Percentiles rank a stretch among this genome's conserved stretches.
Evolutionary conservation across 2,888 invertebrate genomes (phyloP).

Genomic region (Apoda limacodes): DNA sequence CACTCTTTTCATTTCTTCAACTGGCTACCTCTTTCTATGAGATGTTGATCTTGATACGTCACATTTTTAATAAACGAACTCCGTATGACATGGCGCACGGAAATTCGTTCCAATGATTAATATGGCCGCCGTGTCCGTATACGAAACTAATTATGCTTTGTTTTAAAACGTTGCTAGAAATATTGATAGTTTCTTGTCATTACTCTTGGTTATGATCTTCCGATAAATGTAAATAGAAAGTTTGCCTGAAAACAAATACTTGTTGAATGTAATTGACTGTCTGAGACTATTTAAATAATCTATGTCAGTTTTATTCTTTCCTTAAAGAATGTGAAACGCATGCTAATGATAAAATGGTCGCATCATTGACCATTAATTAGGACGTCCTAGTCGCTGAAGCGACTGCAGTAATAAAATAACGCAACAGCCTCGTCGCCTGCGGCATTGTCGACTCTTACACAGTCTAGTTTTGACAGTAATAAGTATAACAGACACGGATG

Average conservation of each 20-base stretch:
- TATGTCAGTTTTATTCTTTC: no score
- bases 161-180: conserved; percentile 68
- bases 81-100: conserved; percentile 65
- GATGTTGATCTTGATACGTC: conserved; percentile 71
- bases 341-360: no score
- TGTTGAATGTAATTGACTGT: no score
- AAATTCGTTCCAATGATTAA: conserved; percentile 69
- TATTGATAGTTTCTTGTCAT: conserved; percentile 69
- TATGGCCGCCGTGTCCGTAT: conserved; percentile 54
- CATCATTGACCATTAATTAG: conserved; percentile 43
- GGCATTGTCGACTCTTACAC: conserved; percentile 42
- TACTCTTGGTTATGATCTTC: conserved; percentile 59
- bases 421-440: conserved; percentile 54
- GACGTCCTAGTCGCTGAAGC: conserved; percentile 30
- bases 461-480: conserved; percentile 53
- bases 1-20: conserved; percentile 30
- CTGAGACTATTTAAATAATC: no score
- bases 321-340: no score
- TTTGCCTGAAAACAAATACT: conserved; percentile 46
- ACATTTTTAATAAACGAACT: conserved; percentile 70
- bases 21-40: conserved; percentile 49
- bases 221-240: conserved; percentile 65
- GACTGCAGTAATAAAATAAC: conserved; percentile 44
- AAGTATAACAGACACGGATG: conserved; percentile 39
- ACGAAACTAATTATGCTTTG: conserved; percentile 62